These are phyloP conservation scores for Drosophila limbata DNA, from an alignment of 2,888 invertebrate genomes.

Conservation along the genomic window DNA sequence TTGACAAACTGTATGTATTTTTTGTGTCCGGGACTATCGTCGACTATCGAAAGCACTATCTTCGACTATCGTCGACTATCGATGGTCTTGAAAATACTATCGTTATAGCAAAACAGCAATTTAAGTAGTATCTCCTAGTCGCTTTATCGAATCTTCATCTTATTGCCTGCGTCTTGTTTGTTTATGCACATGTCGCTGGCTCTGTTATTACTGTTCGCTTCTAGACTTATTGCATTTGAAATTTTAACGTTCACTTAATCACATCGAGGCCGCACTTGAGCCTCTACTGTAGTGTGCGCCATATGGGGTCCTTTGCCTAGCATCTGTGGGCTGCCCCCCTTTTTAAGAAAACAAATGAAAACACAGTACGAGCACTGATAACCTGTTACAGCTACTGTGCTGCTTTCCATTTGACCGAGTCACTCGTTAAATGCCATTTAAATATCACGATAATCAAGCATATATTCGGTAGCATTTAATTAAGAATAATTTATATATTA, in stretches of 20 bases:
- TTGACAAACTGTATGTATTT: too few relatives aligned
- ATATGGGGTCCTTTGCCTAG: constrained; percentile 67
- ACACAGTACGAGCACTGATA: constrained; percentile 13
- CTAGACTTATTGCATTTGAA: constrained; percentile 53
- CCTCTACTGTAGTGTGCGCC: constrained; percentile 45
- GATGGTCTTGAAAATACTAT: too few relatives aligned
- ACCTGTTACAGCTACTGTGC: constrained; percentile 26
- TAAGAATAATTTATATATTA: constrained; percentile 69
- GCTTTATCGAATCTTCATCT: too few relatives aligned
- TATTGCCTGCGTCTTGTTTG: constrained; percentile 20
- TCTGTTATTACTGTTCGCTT: constrained; percentile 20
- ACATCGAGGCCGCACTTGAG: constrained; percentile 48
- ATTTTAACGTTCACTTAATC: constrained; percentile 63
- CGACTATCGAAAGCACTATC: too few relatives aligned
- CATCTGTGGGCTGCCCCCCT: constrained; percentile 19
- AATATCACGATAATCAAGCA: constrained; percentile 12
- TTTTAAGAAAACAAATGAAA: background rate
- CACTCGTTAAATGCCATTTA: constrained; percentile 17
- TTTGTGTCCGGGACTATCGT: too few relatives aligned
- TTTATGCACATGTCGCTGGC: constrained; percentile 60
- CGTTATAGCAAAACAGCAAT: too few relatives aligned
- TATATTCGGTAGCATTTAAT: constrained; percentile 53
- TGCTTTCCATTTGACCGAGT: background rate
- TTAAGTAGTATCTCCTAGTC: constrained; percentile 31
- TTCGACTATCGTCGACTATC: too few relatives aligned